Conservation (phyloP, 1,140 invertebrate species). For the Macrocentrus cingulum region DNA sequence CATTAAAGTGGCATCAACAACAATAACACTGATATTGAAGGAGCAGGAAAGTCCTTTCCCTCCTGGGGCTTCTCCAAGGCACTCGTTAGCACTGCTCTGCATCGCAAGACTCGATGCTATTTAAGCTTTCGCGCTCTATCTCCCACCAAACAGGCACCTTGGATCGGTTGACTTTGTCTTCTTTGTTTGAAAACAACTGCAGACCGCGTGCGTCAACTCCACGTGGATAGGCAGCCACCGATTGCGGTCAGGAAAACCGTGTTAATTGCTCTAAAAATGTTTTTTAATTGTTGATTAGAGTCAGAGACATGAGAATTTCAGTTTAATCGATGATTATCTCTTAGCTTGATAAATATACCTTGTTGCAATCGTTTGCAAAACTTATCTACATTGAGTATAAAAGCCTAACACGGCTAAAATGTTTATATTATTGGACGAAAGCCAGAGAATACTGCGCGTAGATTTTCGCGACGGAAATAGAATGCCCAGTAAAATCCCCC, state of each 20-base stretch:
- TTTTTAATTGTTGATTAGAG: too few species aligned
- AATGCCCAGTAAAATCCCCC: slow-evolving; percentile 50
- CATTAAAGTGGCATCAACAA: background rate
- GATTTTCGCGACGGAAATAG: slow-evolving; percentile 51
- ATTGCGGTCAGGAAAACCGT: background rate
- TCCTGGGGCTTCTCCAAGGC: slow-evolving; percentile 24
- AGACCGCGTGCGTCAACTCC: slow-evolving; percentile 4
- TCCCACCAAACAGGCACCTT: slow-evolving; percentile 36
- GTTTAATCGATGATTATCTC: too few species aligned
- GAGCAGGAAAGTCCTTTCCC: background rate
- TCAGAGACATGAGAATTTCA: too few species aligned
- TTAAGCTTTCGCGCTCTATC: slow-evolving; percentile 48
- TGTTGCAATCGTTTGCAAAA: too few species aligned
- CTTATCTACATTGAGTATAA: too few species aligned
- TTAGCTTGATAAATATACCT: too few species aligned
- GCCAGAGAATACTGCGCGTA: slow-evolving; percentile 55
- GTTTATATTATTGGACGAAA: slow-evolving; percentile 43
- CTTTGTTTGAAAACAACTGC: slow-evolving; percentile 21
- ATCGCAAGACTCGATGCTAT: slow-evolving; percentile 45
- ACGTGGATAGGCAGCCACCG: background rate
- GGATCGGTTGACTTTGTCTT: slow-evolving; percentile 47
- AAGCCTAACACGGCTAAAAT: slow-evolving; percentile 31
- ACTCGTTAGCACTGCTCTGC: slow-evolving; percentile 47
- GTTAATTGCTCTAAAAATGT: too few species aligned
- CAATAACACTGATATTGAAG: slow-evolving; percentile 1